Base-by-base conservation (phyloP, 1,140 invertebrate species). In the Drosophila willistoni region DNA sequence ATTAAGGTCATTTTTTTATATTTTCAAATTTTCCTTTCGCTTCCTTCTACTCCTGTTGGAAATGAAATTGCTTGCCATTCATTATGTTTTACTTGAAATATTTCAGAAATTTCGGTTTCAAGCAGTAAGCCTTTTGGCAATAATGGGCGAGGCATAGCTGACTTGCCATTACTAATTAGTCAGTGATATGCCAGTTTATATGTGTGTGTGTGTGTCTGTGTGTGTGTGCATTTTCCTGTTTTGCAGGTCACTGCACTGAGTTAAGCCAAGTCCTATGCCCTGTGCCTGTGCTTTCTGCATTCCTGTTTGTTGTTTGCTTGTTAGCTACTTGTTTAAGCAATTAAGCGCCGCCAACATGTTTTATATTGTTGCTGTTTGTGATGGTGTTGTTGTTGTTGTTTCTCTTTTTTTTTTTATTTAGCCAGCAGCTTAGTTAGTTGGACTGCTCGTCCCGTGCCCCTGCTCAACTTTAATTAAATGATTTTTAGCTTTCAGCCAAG, bases 261-360 rank as follows among this genome's bases (percentile, higher is more conserved):
- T 13, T 19, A 0, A 47, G 44, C 10, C 44, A 51, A 10, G 39
- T 25, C 42, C 39, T 51, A n/a, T 2, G 42, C 25, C 39, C 22
- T 19, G 3, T 3, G 17, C 17, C 9, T 22, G 44, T 9, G 44
- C 44, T 7, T 47, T 47, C 44, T 47, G 44, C 44, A 51, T 22
- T 51, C 56, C 56, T 59, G 56, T 59, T 59, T 34, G 56, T 39
- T 64, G 62, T 47, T 42, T 22, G 62, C 62, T 64, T 47, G 62
- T 64, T 64, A 64, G 62, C 62, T 64, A 64, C 62, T 64, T 64
- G 62, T 64, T 64, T 64, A 64, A 64, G 62, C 62, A 64, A 64
- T 64, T 51, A 64, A 47, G 62, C 62, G 29, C 62, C 62, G 42
- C 62, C 60, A 62, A 44, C 62, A 64, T 64, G 56, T 59, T 59